Evolutionary conservation across 1,140 invertebrate species (phyloP), one percentile per base, ranked within the genome.

Genomic region (Drosophila orosa): DNA sequence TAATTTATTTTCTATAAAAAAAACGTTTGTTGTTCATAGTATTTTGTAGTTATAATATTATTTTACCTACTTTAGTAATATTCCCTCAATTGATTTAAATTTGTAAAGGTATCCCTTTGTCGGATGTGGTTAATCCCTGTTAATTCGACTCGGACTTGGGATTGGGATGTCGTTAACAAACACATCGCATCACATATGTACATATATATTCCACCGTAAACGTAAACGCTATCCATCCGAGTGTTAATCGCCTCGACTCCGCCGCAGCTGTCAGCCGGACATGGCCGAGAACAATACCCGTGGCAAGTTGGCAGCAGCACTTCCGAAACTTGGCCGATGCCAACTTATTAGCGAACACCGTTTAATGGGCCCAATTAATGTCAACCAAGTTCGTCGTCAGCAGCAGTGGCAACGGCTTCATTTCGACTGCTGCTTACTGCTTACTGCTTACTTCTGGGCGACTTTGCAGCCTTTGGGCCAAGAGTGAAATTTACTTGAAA

Each of bases 311-410:
- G 31, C 42, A 74, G 39, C 40, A 60, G 15, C 61, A 78, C 75
- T 67, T 69, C 60, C 45, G 47, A 67, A 85, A 79, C 62, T 79
- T 72, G 57, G 71, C 66, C 63, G 54, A 75, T 55, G 68, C 58
- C 67, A 84, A 89, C 76, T 89, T 84, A 87, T 87, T 89, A 89
- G 84, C 80, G 85, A 62, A 76, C 73, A 74, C 67, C 66, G 66
- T 84, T 80, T 84, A 89, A 87, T 87, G 73, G 80, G 77, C 29
- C 63, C 84, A 89, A 90, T 87, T 90, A 89, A 84, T 87, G 84
- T 90, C 84, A 84, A 84, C 84, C 68, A 72, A 72, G 68, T 72
- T 72, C 65, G 68, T 52, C 56, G 55, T 31, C 60, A 22, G 55
- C 19, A 37, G 15, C 37, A 39, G 37, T 8, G n/a, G 37, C 37